These are phyloP conservation scores for Gandaritis pyraliata DNA, from an alignment of 2,888 invertebrate genomes.

Conservation along the genomic window DNA sequence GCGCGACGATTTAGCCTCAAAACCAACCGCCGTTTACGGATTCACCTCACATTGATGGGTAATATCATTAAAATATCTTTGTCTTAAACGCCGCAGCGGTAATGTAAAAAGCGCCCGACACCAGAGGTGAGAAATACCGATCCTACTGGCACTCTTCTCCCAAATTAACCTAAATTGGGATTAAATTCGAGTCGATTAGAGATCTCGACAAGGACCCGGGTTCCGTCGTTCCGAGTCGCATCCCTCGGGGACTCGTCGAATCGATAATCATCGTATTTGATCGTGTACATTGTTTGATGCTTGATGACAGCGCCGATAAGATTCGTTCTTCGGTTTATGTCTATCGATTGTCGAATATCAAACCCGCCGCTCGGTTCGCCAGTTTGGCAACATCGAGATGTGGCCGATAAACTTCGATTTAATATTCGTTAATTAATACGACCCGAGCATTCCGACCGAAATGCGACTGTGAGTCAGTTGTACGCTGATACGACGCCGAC, in stretches of 20 bases:
- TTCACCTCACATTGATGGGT: conserved; percentile 79
- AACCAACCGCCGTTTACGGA: conserved; percentile 75
- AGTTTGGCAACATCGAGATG: conserved; percentile 82
- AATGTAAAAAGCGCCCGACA: conserved; percentile 74
- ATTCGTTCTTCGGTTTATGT: conserved; percentile 65
- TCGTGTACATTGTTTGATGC: conserved; percentile 79
- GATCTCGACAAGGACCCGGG: conserved; percentile 48
- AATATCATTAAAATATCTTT: conserved; percentile 84
- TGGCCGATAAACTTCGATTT: conserved; percentile 81
- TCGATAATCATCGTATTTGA: conserved; percentile 76
- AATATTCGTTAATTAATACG: conserved; percentile 84
- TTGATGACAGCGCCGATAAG: conserved; percentile 79
- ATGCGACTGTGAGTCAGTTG: conserved; percentile 78
- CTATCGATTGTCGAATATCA: conserved; percentile 65
- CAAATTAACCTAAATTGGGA: conserved; percentile 66
- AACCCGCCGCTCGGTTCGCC: conserved; percentile 69
- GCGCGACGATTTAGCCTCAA: conserved; percentile 64
- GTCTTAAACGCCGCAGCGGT: conserved; percentile 76
- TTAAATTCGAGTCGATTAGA: conserved; percentile 56
- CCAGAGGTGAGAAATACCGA: conserved; percentile 79
- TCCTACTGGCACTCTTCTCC: conserved; percentile 63
- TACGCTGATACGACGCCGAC: conserved; percentile 77
- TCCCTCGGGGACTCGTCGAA: conserved; percentile 58
- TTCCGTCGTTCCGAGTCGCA: conserved; percentile 48
- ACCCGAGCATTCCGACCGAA: conserved; percentile 76